Percentiles rank a stretch among this genome's conserved stretches.
Evolutionary conservation across 2,113 vertebrate species (phyloP).

Genomic region (Takifugu flavidus): DNA sequence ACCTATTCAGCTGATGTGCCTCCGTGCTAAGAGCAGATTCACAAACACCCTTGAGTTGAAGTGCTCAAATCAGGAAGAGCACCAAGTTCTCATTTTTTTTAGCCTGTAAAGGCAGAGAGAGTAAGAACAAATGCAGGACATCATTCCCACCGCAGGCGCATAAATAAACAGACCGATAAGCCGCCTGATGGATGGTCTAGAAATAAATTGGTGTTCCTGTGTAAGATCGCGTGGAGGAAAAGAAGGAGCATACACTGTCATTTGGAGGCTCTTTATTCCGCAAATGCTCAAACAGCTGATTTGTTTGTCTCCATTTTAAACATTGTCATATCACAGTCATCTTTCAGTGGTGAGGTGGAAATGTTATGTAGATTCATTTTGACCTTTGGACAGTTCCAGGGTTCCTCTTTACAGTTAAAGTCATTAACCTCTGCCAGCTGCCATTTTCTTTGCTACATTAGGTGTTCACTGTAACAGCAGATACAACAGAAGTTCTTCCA

Average conservation of each 20-base stretch:
- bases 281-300: no score
- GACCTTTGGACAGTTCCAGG: neutral
- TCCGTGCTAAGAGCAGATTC: conserved; percentile 13
- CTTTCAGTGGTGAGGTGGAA: no score
- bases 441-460: neutral
- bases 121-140: neutral
- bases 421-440: no score
- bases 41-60: neutral
- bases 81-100: no score
- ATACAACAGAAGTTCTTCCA: neutral
- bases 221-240: no score
- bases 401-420: neutral
- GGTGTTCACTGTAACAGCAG: neutral
- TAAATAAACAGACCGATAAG: neutral
- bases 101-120: conserved; percentile 1
- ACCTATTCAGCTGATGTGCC: conserved; percentile 14
- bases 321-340: no score
- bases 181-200: conserved; percentile 14
- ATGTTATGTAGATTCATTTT: neutral
- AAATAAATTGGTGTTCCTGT: neutral
- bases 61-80: no score
- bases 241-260: no score
- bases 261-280: no score
- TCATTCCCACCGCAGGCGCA: neutral
- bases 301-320: no score